A percentile compares a stretch with the other conserved stretches of the same genome.
These are phyloP conservation scores for Molothrus ater DNA, from an alignment of 2,797 vertebrate species.

Conservation along the genomic window DNA sequence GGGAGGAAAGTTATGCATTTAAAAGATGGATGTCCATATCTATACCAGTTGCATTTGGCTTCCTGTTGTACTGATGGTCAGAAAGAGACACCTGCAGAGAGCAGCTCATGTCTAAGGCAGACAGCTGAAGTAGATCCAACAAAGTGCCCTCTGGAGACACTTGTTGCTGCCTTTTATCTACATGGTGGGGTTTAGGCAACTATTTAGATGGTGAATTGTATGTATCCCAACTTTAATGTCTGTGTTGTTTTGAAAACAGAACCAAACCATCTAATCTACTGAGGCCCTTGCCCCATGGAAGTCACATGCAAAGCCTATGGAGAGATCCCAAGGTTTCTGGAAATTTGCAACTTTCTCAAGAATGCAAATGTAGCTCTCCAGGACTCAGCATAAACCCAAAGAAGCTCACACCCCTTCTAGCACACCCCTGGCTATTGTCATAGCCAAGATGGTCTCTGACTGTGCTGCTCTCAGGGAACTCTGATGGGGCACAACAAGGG, in stretches of 20 bases:
- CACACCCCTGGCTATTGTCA: fast-evolving
- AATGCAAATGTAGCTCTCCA: background rate
- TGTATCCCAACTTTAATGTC: background rate
- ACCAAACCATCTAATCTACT: background rate
- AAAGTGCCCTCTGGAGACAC: background rate
- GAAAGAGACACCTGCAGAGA: background rate
- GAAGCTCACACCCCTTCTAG: background rate
- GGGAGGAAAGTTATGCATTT: background rate
- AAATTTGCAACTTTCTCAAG: background rate
- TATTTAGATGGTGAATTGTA: background rate
- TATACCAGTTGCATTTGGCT: background rate
- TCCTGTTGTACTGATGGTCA: background rate
- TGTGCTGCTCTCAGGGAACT: background rate
- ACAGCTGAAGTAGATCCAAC: background rate
- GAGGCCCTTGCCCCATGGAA: fast-evolving
- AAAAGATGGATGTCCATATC: background rate
- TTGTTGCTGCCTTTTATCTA: background rate
- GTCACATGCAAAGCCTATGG: background rate
- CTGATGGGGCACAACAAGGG: background rate
- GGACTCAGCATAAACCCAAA: background rate
- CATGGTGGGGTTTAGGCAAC: background rate
- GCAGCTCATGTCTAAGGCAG: background rate
- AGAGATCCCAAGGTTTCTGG: background rate
- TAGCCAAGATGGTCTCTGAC: background rate
- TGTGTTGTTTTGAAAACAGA: background rate